Percentiles rank a stretch among this genome's conserved stretches.
phyloP scores from a whole-genome alignment of 2,888 invertebrate species.

The Catocala nupta region DNA sequence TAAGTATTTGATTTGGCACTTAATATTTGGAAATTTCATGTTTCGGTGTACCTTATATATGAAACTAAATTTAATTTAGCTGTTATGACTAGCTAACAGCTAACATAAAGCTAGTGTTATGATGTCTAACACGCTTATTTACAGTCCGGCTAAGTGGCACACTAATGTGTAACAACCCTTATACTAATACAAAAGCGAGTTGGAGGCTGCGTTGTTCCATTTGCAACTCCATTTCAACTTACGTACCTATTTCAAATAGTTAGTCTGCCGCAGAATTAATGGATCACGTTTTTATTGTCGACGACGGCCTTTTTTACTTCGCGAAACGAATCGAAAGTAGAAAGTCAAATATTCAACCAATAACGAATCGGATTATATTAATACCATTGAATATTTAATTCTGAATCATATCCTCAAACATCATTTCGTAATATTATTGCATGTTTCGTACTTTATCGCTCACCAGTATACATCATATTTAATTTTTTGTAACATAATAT shows the following conservation, averaged over 20 bases:
- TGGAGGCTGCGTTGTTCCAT: conserved; percentile 36
- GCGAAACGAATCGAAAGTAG: conserved; percentile 36
- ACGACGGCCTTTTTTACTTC: conserved; percentile 30
- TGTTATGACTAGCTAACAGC: conserved; percentile 1
- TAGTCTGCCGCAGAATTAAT: conserved; percentile 42
- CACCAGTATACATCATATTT: too few species aligned
- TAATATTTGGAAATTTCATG: conserved; percentile 28
- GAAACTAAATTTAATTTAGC: conserved; percentile 15
- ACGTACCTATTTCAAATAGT: conserved; percentile 38
- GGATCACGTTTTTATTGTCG: conserved; percentile 44
- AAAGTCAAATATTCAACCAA: conserved; percentile 25
- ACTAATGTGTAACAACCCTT: conserved; percentile 25
- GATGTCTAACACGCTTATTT: conserved; percentile 25
- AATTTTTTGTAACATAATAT: neutral
- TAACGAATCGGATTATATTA: conserved; percentile 32
- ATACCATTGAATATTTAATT: conserved; percentile 24
- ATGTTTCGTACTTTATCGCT: neutral
- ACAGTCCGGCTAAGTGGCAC: conserved; percentile 26
- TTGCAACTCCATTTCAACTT: conserved; percentile 41
- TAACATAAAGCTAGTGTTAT: conserved; percentile 25
- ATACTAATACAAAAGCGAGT: conserved; percentile 33
- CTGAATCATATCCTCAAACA: conserved; percentile 4
- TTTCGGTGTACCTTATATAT: conserved; percentile 17
- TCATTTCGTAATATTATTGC: neutral
- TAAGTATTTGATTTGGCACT: conserved; percentile 34